Evolutionary conservation across 2,888 invertebrate species (phyloP), one percentile per base, ranked within the genome.

Genomic region (Gibbula magus): DNA sequence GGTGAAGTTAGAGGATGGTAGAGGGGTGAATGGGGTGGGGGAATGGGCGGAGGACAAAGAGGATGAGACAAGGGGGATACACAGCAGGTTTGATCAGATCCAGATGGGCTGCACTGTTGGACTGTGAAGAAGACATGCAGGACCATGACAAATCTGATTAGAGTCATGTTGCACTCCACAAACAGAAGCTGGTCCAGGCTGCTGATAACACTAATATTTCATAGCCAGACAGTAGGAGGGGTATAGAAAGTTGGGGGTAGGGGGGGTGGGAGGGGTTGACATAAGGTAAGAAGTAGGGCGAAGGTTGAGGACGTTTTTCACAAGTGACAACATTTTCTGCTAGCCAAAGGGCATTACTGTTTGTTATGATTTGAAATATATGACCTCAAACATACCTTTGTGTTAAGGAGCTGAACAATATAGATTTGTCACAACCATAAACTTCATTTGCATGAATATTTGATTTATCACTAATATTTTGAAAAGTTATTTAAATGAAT

Each of bases 21-120:
- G 52, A 54, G 29, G 54, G 52, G 75, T 52, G 75, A 75, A 29
- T 52, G 32, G n/a, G 53, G 29, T 22, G 29, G 75, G 45, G 75
- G 22, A 22, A 75, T 29, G 18, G 75, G 29, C 25, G 52, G 76
- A 54, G n/a, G 56, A 54, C 29, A 54, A 54, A 54, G 76, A 56
- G 32, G 32, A 20, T 18, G 54, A 76, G 76, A 54, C 29, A 54
- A 53, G 53, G 75, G 53, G 75, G 54, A 29, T n/a, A 22, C 29
- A 54, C 35, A 16, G 75, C 52, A 54, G 20, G 20, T 7, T 51
- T 35, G 54, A 29, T 52, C 22, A 32, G 20, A 32, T 18, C 53
- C 45, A 45, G 45, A 45, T 45, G 45, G 45, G 45, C 5, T 13
- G 13, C 10, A 45, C 45, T 45, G 10, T 45, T n/a, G n/a, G n/a